Evolutionary conservation across 1,140 invertebrate genomes (phyloP).

Genomic region (Drosophila bocqueti): DNA sequence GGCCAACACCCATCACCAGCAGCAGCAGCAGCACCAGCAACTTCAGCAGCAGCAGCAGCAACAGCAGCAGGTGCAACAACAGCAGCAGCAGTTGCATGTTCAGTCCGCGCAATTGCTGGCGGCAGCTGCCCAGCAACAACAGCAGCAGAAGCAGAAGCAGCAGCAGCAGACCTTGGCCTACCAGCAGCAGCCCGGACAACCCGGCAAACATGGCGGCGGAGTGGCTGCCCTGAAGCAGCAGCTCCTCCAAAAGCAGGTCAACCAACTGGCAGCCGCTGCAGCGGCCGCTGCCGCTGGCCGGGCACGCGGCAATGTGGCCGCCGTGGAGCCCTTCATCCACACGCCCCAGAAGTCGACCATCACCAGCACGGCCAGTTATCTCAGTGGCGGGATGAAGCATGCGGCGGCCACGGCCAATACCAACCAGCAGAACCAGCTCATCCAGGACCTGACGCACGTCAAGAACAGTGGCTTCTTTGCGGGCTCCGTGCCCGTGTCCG

Average conservation of each 20-base stretch:
- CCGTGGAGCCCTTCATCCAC: conserved; percentile 95
- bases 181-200: conserved; percentile 34
- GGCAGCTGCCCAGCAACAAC: conserved; percentile 48
- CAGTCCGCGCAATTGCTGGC: conserved; percentile 44
- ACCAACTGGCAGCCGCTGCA: conserved; percentile 68
- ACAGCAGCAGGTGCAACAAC: conserved; percentile 45
- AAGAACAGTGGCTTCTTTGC: conserved; percentile 67
- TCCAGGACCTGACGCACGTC: conserved; percentile 78
- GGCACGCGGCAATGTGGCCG: conserved; percentile 89
- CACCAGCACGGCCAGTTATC: conserved; percentile 64
- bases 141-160: conserved; percentile 48
- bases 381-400: conserved; percentile 75
- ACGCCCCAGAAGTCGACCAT: conserved; percentile 88
- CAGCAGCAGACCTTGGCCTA: conserved; percentile 41
- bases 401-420: conserved; percentile 75
- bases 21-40: conserved; percentile 65
- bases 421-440: conserved; percentile 81
- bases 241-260: conserved; percentile 77
- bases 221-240: conserved; percentile 81
- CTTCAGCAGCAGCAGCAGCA: conserved; percentile 55
- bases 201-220: conserved; percentile 47
- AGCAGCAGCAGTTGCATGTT: conserved; percentile 46
- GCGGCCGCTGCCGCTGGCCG: conserved; percentile 70
- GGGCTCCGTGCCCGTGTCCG: conserved; percentile 32
- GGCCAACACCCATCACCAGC: conserved; percentile 85